Base-by-base conservation (phyloP, 1,140 invertebrate species). In the Hesperophylax magnus region DNA sequence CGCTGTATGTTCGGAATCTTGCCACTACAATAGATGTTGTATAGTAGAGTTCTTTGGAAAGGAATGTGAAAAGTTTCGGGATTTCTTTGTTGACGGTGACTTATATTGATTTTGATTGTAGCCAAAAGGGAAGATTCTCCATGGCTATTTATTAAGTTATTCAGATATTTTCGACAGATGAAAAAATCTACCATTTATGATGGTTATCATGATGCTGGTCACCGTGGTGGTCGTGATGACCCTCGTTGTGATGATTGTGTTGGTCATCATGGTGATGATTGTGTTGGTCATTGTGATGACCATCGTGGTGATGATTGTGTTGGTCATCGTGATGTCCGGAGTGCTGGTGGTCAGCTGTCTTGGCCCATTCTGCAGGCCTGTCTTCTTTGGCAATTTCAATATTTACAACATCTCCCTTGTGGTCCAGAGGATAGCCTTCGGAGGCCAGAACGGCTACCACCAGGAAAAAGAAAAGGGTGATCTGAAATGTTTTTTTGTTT, bases 341-440 rank as follows among this genome's bases (percentile, higher is more conserved):
- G 11, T 47, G 9, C 2, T 72, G 11, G 7, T 67, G 15, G 27
- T 24, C 5, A 6, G 52, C 27, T 15, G 89, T 90, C 18, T 63
- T 52, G 14, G 56, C 67, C 24, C 61, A 24, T 17, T 78, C 79
- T 52, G 86, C 79, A n/a, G 88, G 84, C 83, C 89, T 88, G 6
- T 87, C 86, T 24, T 88, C 87, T 54, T 89, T 87, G 18, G 88
- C 89, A 67, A 88, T 87, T 17, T 88, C 88, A 69, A 90, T 88
- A 81, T 89, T 89, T 80, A 89, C 86, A 85, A 89, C 88, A 85
- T 79, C 54, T n/a, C 82, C 81, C 34, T 82, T 74, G n/a, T 69
- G 20, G 17, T 63, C 78, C 0, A 80, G 8, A 11, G 81, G 81
- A 18, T 74, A 78, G 9, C 69, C 81, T 1, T 69, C 54, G 60